Evolutionary conservation across 2,888 invertebrate species (phyloP).

Genomic region (Incurvaria masculella): DNA sequence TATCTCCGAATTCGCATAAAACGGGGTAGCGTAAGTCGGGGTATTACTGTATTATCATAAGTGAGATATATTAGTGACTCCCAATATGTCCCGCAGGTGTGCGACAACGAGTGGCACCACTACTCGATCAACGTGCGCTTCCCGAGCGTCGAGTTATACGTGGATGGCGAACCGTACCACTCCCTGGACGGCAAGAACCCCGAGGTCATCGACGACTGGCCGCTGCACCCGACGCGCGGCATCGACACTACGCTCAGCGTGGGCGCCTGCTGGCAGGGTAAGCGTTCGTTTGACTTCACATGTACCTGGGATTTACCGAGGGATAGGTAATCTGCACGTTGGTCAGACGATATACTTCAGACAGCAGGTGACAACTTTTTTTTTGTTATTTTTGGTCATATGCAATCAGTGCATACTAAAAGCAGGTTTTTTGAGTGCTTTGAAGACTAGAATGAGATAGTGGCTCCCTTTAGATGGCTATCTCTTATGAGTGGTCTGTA

Average conservation of each 20-base stretch:
- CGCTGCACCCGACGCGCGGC: constrained; percentile 92
- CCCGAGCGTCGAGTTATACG: constrained; percentile 82
- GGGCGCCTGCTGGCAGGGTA: constrained; percentile 97
- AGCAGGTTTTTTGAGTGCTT: too few species aligned
- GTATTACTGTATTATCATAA: too few species aligned
- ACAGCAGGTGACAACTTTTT: constrained; percentile 5
- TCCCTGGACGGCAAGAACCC: constrained; percentile 63
- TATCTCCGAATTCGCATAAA: too few species aligned
- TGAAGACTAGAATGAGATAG: too few species aligned
- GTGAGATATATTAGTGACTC: too few species aligned
- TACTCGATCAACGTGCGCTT: constrained; percentile 93
- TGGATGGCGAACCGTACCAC: constrained; percentile 77
- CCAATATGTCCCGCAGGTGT: constrained; percentile 69
- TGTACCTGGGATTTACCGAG: not conserved
- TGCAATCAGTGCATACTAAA: too few species aligned
- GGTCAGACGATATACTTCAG: too few species aligned
- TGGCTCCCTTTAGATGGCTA: too few species aligned
- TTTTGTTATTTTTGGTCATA: too few species aligned
- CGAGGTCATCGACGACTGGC: constrained; percentile 99
- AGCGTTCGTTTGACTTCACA: not conserved
- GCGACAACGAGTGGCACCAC: constrained; percentile 99
- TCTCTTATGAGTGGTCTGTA: too few species aligned
- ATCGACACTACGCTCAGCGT: constrained; percentile 91
- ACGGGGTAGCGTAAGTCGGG: too few species aligned
- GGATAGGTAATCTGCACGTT: not conserved